Evolutionary conservation across 2,888 invertebrate species (phyloP), one percentile per base, ranked within the genome.

Genomic region (Cheilosia impressa): DNA sequence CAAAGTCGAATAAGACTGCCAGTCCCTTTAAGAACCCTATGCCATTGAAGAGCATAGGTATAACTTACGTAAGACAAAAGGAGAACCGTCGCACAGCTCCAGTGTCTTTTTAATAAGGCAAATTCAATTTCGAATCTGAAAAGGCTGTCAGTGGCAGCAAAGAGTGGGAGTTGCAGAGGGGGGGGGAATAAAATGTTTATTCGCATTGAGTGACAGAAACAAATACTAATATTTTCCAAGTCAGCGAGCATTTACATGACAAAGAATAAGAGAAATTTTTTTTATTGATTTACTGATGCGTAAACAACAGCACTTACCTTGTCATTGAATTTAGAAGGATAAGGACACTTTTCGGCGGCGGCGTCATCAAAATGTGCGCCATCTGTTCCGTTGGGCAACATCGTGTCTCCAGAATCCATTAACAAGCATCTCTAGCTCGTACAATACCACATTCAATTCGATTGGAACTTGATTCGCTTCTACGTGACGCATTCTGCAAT

Each of bases 401-500:
- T 34, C 31, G 34, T 19, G 7, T 47, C 17, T 58, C 15, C 10
- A 17, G 47, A 71, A 24, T 27, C 50, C 41, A 71, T 71, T 60
- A 71, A 41, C 58, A 38, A 24, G 10, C 71, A 13, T 34, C 24
- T 7, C 31, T 19, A 24, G 22, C 19, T 43, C 15, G n/a, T n/a
- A 22, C 17, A 9, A 41, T 15, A 17, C 17, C 9, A 24, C 41
- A n/a, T 15, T 13, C 45, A 15, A 7, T 10, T 7, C 10, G 3
- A 38, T 43, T 22, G 17, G 38, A 34, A 50, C 38, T 45, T 6
- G 17, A 38, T 22, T 34, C 17, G 0, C 19, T 38, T 17, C 57
- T 22, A 6, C 43, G 31, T 19, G 9, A 65, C 22, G 22, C 19
- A 76, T 72, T 62, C 19, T 68, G 63, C 62, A 84, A 88, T 89